Base-by-base conservation (phyloP, 1,140 invertebrate genomes). In the Cyclina sinensis region DNA sequence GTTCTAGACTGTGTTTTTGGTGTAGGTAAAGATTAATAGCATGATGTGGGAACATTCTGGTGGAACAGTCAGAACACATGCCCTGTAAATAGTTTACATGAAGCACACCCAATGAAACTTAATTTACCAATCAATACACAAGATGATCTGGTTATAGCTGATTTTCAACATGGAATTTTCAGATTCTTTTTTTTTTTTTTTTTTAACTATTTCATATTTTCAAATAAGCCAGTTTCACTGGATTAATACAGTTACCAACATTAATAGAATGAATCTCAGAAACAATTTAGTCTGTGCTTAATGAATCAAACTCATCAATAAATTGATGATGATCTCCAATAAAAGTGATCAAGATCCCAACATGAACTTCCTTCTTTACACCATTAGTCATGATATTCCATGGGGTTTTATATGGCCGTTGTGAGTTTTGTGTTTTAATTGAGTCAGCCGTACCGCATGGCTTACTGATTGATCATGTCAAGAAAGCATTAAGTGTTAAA, bases 111-210 rank as follows among this genome's bases (percentile, higher is more conserved):
- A 68, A 87, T 87, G 51, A 87, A 87, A 87, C 51, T 87, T 78
- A 87, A 87, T 87, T 87, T 59, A 27, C 85, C 85, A 87, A 87
- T 80, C 74, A 79, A 87, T 87, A 65, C 24, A 87, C 27, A 79
- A 48, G 82, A 27, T 27, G n/a, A 62, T 62, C 57, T 62, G 57
- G 57, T 62, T 62, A 27, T 7, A 62, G 27, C 43, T 43, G 5
- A 43, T 14, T 7, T 43, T 43, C 14, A 7, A 14, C 43, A 43
- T 7, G 43, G 43, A 43, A 7, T 43, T 43, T 4, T 14, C 4
- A 43, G 43, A 14, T 43, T 43, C 43, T 7, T 14, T 7, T 43
- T 43, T 43, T 14, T 7, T 43, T 43, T 43, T 43, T 43, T 7
- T 7, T 7, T 43, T 43, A 43, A 43, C 43, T 7, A 43, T 43